These are phyloP conservation scores for Campodea augens DNA, from an alignment of 1,140 invertebrate species.

Conservation along the genomic window DNA sequence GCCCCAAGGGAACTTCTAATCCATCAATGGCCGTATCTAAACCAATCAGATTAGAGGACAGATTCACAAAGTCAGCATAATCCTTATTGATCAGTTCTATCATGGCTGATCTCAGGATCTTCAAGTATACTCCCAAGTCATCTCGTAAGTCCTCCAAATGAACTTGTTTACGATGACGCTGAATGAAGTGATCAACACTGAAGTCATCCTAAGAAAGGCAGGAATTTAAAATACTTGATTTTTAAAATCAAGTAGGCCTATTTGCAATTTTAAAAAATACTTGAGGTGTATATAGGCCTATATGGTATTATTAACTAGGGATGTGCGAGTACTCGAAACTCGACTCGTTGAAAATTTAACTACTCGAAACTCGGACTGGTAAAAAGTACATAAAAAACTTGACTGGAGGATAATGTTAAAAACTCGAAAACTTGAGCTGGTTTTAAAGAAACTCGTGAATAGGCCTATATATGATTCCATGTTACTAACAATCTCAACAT, in stretches of 20 bases:
- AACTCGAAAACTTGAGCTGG: too few species aligned
- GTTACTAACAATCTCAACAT: too few species aligned
- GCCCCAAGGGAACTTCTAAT: conserved; percentile 51
- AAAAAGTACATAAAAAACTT: conserved; percentile 13
- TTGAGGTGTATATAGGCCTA: background rate
- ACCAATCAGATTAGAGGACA: conserved; percentile 83
- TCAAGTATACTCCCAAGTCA: conserved; percentile 75
- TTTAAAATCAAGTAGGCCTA: too few species aligned
- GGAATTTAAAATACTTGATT: background rate
- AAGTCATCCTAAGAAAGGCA: conserved; percentile 46
- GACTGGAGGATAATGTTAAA: too few species aligned
- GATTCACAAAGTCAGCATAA: conserved; percentile 90
- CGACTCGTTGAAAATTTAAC: too few species aligned
- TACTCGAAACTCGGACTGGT: too few species aligned
- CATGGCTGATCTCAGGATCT: conserved; percentile 74
- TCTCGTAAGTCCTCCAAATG: conserved; percentile 72
- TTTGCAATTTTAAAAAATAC: background rate
- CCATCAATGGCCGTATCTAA: conserved; percentile 68
- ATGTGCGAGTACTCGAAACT: too few species aligned
- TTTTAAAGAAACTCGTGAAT: too few species aligned
- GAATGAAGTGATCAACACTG: conserved; percentile 75
- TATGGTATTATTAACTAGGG: conserved; percentile 2
- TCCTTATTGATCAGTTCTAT: conserved; percentile 94
- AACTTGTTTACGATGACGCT: conserved; percentile 57
- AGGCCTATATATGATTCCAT: too few species aligned